Percentiles rank a stretch among this genome's conserved stretches.
These are phyloP conservation scores for Rhagonycha fulva DNA, from an alignment of 2,888 invertebrate genomes.

Conservation along the genomic window DNA sequence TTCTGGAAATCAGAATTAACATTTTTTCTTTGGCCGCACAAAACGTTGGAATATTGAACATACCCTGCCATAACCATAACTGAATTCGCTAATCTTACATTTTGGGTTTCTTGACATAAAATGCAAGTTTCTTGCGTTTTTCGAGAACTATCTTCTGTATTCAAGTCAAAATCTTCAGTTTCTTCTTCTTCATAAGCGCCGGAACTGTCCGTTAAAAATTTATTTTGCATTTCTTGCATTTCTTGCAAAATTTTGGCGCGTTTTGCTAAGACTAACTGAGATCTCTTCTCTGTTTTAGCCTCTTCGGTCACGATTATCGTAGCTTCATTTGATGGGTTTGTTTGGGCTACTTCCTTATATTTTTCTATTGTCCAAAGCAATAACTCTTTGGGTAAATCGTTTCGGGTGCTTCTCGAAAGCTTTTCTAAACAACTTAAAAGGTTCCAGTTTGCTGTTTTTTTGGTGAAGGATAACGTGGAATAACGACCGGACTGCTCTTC, in stretches of 20 bases:
- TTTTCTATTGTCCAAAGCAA: conserved; percentile 80
- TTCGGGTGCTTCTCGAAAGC: conserved; percentile 70
- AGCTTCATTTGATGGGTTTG: conserved; percentile 37
- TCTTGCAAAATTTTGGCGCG: conserved; percentile 90
- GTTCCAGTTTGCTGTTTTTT: conserved; percentile 73
- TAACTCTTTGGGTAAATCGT: conserved; percentile 85
- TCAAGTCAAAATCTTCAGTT: conserved; percentile 57
- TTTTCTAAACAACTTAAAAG: conserved; percentile 73
- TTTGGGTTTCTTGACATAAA: conserved; percentile 92
- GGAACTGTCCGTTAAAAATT: conserved; percentile 88
- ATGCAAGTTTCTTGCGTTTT: conserved; percentile 75
- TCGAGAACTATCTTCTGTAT: conserved; percentile 57
- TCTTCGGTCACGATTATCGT: conserved; percentile 40
- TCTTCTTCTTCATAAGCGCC: conserved; percentile 75
- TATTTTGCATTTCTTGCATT: conserved; percentile 90
- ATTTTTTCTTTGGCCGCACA: conserved; percentile 57
- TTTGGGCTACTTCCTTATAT: conserved; percentile 66
- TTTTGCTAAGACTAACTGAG: conserved; percentile 83
- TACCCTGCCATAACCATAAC: conserved; percentile 91
- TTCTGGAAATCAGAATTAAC: too few relatives aligned
- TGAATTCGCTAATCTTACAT: conserved; percentile 69
- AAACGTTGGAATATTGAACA: conserved; percentile 87
- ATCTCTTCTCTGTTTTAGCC: conserved; percentile 76
- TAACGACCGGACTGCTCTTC: conserved; percentile 84
- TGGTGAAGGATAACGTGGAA: conserved; percentile 79